Conservation (phyloP, 2,888 invertebrate genomes). For the Rapana venosa region DNA sequence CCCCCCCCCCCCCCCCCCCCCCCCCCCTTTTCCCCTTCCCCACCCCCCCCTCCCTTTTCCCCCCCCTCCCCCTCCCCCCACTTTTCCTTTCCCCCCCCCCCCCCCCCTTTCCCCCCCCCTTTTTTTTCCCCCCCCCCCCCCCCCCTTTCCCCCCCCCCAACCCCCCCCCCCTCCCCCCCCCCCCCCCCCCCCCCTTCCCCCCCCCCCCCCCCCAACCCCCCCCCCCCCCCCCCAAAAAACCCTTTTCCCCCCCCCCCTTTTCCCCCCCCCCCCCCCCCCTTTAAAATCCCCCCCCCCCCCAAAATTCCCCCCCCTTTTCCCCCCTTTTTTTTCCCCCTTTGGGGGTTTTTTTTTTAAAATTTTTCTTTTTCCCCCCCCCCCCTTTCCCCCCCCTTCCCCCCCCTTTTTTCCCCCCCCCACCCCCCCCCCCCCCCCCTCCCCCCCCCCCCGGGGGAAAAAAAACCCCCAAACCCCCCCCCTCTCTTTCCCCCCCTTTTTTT, state of each 20-base stretch:
- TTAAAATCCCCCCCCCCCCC: too few species aligned
- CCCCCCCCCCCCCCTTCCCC: background rate
- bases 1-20: background rate
- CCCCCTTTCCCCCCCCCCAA: background rate
- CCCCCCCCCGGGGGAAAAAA: too few species aligned
- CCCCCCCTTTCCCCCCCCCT: slow-evolving; percentile 37
- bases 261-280: background rate
- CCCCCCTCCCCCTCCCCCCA: slow-evolving; percentile 25
- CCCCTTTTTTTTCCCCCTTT: too few species aligned
- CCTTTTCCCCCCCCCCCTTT: background rate
- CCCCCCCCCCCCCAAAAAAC: background rate
- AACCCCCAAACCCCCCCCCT: too few species aligned
- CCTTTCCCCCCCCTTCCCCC: too few species aligned
- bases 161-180: background rate
- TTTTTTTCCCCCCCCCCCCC: background rate
- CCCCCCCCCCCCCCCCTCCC: too few species aligned
- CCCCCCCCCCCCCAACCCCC: background rate
- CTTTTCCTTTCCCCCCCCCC: slow-evolving; percentile 31
- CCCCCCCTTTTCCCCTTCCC: background rate
- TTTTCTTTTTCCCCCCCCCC: too few species aligned
- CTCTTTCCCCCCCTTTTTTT: too few species aligned
- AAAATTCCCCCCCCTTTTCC: too few species aligned
- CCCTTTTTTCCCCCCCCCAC: too few species aligned
- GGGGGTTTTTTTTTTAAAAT: too few species aligned
- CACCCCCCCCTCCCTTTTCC: slow-evolving; percentile 19